These are phyloP conservation scores for Tangara arthus DNA, from an alignment of 2,797 vertebrate genomes.

Conservation along the genomic window DNA sequence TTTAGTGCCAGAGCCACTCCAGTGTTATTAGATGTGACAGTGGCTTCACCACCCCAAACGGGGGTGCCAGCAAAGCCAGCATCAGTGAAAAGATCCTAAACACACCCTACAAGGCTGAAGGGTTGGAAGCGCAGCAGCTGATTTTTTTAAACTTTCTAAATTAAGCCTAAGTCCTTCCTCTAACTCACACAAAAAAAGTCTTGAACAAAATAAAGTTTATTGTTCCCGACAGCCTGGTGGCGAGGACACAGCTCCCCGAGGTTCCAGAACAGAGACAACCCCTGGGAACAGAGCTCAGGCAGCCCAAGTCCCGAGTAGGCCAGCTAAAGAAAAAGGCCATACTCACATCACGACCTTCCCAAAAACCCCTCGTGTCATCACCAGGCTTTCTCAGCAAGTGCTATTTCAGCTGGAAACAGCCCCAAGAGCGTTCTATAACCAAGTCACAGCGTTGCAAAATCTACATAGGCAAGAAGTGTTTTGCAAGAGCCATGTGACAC, in stretches of 20 bases:
- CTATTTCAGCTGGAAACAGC: background rate
- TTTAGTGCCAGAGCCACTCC: background rate
- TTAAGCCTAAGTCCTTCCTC: background rate
- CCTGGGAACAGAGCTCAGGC: background rate
- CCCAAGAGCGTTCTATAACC: slow-evolving; percentile 23
- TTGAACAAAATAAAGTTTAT: background rate
- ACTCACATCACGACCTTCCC: background rate
- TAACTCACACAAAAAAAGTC: background rate
- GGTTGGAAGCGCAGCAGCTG: accelerated
- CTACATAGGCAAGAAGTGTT: slow-evolving; percentile 69
- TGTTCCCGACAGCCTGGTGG: background rate
- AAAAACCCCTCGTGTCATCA: background rate
- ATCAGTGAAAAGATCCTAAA: background rate
- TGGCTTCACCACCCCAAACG: background rate
- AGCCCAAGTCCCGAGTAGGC: background rate
- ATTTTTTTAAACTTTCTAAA: background rate
- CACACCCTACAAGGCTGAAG: background rate
- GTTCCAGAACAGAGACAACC: background rate
- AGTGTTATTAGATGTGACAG: background rate
- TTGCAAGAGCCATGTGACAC: slow-evolving; percentile 91
- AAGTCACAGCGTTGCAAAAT: slow-evolving; percentile 76
- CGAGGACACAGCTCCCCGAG: background rate
- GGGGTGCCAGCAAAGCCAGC: background rate
- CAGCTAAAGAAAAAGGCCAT: background rate
- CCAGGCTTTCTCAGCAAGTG: background rate